These are phyloP conservation scores for Zaprionus nigranus DNA, from an alignment of 1,140 invertebrate genomes.

Conservation along the genomic window DNA sequence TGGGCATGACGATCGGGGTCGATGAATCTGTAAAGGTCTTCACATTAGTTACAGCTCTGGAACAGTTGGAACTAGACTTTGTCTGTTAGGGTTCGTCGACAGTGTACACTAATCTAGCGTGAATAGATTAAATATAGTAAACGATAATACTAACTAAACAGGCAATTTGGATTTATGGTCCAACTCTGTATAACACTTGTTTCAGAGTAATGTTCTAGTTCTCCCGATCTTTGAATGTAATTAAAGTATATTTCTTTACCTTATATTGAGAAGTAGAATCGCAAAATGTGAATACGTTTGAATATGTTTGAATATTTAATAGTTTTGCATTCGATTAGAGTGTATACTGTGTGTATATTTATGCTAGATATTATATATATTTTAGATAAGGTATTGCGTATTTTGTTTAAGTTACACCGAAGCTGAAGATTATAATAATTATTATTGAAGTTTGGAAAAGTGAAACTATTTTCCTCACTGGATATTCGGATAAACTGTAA, in stretches of 20 bases:
- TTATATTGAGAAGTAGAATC: slow-evolving; percentile 12
- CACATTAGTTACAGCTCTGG: not conserved
- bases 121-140: not conserved
- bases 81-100: not conserved
- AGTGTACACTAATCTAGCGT: slow-evolving; percentile 6
- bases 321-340: slow-evolving; percentile 16
- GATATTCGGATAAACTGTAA: slow-evolving; percentile 5
- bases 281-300: slow-evolving; percentile 2
- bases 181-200: not conserved
- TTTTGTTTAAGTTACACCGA: not conserved
- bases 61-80: not conserved
- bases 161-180: not conserved
- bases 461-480: not conserved
- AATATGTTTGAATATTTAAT: slow-evolving; percentile 19
- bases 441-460: not conserved
- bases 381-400: slow-evolving; percentile 7
- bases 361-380: not conserved
- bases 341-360: slow-evolving; percentile 2
- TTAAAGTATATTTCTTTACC: slow-evolving; percentile 8
- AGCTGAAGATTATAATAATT: not conserved
- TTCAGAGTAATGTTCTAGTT: not conserved
- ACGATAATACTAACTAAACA: not conserved
- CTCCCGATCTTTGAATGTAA: not conserved
- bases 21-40: not conserved
- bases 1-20: not conserved